Conservation (phyloP, 2,113 vertebrate species). For the Herpailurus yagouaroundi region DNA sequence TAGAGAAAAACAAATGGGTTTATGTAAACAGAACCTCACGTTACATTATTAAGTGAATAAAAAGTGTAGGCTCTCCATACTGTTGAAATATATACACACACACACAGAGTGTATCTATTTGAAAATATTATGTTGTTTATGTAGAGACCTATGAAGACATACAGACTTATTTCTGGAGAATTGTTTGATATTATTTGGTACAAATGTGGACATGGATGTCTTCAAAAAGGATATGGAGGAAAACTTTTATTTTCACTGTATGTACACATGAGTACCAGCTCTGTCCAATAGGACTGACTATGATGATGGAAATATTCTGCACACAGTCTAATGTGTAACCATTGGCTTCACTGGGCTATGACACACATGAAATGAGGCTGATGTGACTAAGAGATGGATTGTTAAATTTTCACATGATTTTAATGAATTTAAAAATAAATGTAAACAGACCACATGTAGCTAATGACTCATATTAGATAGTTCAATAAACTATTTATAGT, state of each 20-base stretch:
- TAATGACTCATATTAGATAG: background rate
- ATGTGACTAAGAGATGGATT: background rate
- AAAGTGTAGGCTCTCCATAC: background rate
- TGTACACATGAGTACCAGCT: background rate
- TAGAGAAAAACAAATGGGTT: background rate
- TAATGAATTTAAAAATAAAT: background rate
- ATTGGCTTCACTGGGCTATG: background rate
- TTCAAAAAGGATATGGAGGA: background rate
- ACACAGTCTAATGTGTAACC: background rate
- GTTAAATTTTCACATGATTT: background rate
- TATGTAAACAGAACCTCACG: background rate
- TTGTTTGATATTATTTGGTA: background rate
- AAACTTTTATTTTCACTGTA: background rate
- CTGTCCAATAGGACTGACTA: background rate
- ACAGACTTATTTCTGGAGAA: background rate
- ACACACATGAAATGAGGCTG: background rate
- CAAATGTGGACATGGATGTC: background rate
- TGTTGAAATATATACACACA: background rate
- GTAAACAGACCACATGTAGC: background rate
- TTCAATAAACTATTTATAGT: background rate
- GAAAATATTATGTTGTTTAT: background rate
- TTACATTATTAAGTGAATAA: background rate
- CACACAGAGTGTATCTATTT: background rate
- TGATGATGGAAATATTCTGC: background rate
- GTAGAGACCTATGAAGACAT: background rate